Conservation (phyloP, 2,797 vertebrate species). For the Falco columbarius region DNA sequence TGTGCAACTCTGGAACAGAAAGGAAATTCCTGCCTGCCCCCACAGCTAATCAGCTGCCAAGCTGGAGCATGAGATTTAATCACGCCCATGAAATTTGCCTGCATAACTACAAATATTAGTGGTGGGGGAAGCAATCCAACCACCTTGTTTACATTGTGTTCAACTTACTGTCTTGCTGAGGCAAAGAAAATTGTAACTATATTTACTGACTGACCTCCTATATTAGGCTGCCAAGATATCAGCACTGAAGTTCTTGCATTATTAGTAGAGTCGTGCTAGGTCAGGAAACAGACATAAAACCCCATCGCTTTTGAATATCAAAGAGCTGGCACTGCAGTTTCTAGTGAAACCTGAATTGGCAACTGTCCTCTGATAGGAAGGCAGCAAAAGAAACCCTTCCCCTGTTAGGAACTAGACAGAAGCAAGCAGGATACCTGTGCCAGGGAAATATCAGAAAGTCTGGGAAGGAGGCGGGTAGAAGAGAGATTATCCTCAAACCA, state of each 20-base stretch:
- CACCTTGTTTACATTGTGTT: slow-evolving; percentile 43
- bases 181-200: slow-evolving; percentile 24
- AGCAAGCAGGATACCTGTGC: neutral
- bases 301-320: slow-evolving; percentile 11
- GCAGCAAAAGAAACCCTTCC: neutral
- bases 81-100: slow-evolving; percentile 28
- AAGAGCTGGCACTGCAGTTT: slow-evolving; percentile 17
- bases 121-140: slow-evolving; percentile 34
- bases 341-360: slow-evolving; percentile 18
- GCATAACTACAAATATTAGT: slow-evolving; percentile 9
- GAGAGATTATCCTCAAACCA: neutral
- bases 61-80: slow-evolving; percentile 53
- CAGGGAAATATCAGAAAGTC: slow-evolving; percentile 3
- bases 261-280: slow-evolving; percentile 34
- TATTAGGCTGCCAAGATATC: slow-evolving; percentile 16
- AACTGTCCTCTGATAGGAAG: neutral
- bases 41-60: slow-evolving; percentile 60
- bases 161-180: slow-evolving; percentile 16
- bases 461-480: neutral
- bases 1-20: slow-evolving; percentile 3
- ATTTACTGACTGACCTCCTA: slow-evolving; percentile 48
- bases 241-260: neutral
- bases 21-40: slow-evolving; percentile 61
- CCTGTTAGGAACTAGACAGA: neutral
- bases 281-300: slow-evolving; percentile 47